Percentiles rank a stretch among this genome's conserved stretches.
These are phyloP conservation scores for Marcusenius ussheri DNA, from an alignment of 2,113 vertebrate species.

Conservation along the genomic window DNA sequence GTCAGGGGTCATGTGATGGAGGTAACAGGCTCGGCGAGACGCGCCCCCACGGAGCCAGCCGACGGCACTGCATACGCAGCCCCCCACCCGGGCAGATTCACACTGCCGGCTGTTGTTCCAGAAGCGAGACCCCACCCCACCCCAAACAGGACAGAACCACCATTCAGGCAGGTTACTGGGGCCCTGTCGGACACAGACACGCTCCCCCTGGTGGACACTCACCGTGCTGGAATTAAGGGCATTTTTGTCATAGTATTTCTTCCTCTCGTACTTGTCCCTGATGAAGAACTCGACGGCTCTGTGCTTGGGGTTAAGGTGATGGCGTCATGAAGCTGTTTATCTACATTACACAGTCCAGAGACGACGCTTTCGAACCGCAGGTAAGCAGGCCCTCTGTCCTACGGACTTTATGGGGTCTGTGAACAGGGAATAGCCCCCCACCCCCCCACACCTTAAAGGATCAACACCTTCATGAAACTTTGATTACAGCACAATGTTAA, in stretches of 20 bases:
- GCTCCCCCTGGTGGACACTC: constrained; percentile 56
- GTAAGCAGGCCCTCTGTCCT: neutral
- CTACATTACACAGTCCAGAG: neutral
- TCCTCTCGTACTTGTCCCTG: constrained; percentile 98
- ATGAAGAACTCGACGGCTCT: constrained; percentile 99
- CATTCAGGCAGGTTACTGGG: neutral
- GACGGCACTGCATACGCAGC: neutral
- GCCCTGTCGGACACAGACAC: constrained; percentile 8
- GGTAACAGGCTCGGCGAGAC: constrained; percentile 8
- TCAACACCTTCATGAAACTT: constrained; percentile 34
- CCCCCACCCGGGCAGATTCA: neutral
- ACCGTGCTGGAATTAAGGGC: constrained; percentile 68
- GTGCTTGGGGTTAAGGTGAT: constrained; percentile 69
- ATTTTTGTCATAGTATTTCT: constrained; percentile 91
- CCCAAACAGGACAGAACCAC: neutral
- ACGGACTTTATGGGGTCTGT: neutral
- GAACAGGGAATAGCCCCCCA: neutral
- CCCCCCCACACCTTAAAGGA: constrained; percentile 17
- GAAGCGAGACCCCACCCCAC: neutral
- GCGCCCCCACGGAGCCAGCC: neutral
- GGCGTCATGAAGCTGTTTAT: neutral
- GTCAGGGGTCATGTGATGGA: neutral
- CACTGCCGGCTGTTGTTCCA: neutral
- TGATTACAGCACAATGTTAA: constrained; percentile 36
- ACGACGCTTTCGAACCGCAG: neutral